Evolutionary conservation across 1,140 invertebrate genomes (phyloP).

Genomic region (Drosophila athabasca): DNA sequence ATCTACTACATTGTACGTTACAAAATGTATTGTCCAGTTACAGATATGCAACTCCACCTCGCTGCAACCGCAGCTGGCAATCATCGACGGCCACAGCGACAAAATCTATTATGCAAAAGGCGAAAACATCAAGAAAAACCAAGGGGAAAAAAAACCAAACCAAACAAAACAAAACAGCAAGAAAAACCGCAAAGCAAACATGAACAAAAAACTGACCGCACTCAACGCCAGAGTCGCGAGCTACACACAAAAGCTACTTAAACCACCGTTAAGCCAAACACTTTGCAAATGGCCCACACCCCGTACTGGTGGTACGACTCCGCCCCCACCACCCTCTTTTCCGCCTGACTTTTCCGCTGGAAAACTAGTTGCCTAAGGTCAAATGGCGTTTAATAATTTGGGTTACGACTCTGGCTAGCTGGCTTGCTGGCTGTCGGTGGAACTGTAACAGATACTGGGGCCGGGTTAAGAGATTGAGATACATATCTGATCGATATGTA

Average conservation of each 20-base stretch:
- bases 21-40: slow-evolving; percentile 9
- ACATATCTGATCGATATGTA: slow-evolving; percentile 60
- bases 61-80: slow-evolving; percentile 39
- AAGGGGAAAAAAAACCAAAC: neutral
- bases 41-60: neutral
- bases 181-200: slow-evolving; percentile 30
- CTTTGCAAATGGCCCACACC: slow-evolving; percentile 64
- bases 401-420: slow-evolving; percentile 42
- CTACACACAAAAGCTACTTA: slow-evolving; percentile 55
- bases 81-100: slow-evolving; percentile 41
- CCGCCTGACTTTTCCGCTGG: neutral
- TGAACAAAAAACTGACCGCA: slow-evolving; percentile 56
- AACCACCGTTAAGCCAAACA: slow-evolving; percentile 68
- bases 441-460: slow-evolving; percentile 24
- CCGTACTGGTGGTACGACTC: neutral
- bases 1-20: neutral
- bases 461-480: slow-evolving; percentile 45
- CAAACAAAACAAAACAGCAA: slow-evolving; percentile 12
- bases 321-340: too few relatives aligned
- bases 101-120: slow-evolving; percentile 47
- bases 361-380: slow-evolving; percentile 68
- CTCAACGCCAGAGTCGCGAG: slow-evolving; percentile 27
- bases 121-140: slow-evolving; percentile 51
- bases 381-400: slow-evolving; percentile 81
- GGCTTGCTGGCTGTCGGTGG: slow-evolving; percentile 4